Base-by-base conservation (phyloP, 2,888 invertebrate genomes). In the Beris morrisii region DNA sequence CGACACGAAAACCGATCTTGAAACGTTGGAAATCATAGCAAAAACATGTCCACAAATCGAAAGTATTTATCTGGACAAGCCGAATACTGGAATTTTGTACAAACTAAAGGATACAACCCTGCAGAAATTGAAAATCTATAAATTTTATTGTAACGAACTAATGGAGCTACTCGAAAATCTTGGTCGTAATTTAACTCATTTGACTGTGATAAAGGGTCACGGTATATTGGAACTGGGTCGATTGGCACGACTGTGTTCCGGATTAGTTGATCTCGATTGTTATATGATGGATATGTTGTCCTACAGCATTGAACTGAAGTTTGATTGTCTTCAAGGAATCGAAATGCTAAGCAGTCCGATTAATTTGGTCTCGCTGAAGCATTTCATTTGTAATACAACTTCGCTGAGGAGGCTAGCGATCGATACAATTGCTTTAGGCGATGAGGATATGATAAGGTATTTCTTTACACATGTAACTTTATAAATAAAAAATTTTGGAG, bases 321-420 rank as follows among this genome's bases (percentile, higher is more conserved):
- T 89, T 78, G 82, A 83, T 74, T 85, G 83, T 72, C 76, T 89
- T 68, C 85, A 87, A 72, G 86, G 87, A 31, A 79, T 89, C 55
- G 88, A 89, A 76, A 85, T 89, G 59, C 82, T 88, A 22, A 87
- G 88, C 74, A 87, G 88, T 57, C 85, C 87, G 63, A 79, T 88
- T 12, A 79, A 84, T 66, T 81, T 82, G 0, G 83, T 84, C 67
- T 78, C 79, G 0, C 52, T 89, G 5, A 87, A 84, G 74, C 84
- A 84, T 71, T 77, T 89, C 30, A 84, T 89, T 77, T 86, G 85
- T 57, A 83, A 84, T 64, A 86, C 86, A 4, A 85, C 83, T 52
- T 80, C 87, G 7, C 83, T 85, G 72, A 87, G 86, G 71, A 78
- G 89, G 43, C 82, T 88, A 46, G 85, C 89, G 2, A 87, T 88